Base-by-base conservation (phyloP, 2,888 invertebrate genomes). In the Euzophera pinguis region DNA sequence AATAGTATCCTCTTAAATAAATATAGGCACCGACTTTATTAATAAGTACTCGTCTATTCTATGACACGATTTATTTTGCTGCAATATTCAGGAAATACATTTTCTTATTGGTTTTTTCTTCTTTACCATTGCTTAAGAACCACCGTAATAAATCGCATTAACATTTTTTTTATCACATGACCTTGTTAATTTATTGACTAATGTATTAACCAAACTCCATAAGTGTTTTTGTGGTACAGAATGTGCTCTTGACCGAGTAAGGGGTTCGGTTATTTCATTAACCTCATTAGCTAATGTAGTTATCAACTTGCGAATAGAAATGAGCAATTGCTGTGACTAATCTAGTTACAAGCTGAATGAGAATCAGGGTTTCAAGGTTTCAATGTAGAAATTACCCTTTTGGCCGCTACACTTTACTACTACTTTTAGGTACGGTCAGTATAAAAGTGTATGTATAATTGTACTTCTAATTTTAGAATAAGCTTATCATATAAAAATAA, bases 271-370 rank as follows among this genome's bases (percentile, higher is more conserved):
- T 74, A 65, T 75, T 72, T 73, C 65, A 73, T 75, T 72, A 75
- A 67, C 63, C 57, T 55, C 53, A 53, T 61, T 29, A 71, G 77
- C 69, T 83, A 84, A 84, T 73, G 56, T 62, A 73, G 81, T 85
- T 81, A 84, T 69, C 75, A 67, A 68, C 73, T 73, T 63, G 64
- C 67, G 59, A 71, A 64, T 60, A 58, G 59, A 63, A 59, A 58
- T 74, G 68, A 68, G 67, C 64, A 63, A 68, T 65, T 59, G 52
- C 58, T 54, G 57, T 54, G 71, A 68, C 64, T 75, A 69, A 68
- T 55, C 54, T 47, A 41, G 57, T 54, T 53, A 22, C 49, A 48
- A 58, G 56, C 55, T 29, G 4, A 29, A 29, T 43, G 27, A 6
- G n/a, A 43, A 58, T 53, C 49, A 53, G 29, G 27, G 29, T 43